Percentiles rank a stretch among this genome's conserved stretches.
These are phyloP conservation scores for Yponomeuta malinellus DNA, from an alignment of 2,888 invertebrate genomes.

Conservation along the genomic window DNA sequence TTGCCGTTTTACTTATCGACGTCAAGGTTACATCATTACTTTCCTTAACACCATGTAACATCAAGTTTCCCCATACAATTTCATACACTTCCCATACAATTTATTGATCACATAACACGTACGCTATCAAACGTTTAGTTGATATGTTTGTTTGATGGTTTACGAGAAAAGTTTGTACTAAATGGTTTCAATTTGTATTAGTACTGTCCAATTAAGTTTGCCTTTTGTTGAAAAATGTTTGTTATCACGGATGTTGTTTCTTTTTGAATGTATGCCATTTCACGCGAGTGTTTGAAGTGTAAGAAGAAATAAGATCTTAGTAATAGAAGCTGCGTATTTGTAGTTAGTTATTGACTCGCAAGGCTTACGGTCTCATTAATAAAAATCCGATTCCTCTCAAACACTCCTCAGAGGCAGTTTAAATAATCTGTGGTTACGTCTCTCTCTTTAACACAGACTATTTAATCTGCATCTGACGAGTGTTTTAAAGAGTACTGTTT, in stretches of 20 bases:
- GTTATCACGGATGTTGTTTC: constrained; percentile 35
- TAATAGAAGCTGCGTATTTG: constrained; percentile 52
- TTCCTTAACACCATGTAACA: constrained; percentile 10
- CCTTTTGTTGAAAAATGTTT: constrained; percentile 36
- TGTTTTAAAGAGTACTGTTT: too few species aligned
- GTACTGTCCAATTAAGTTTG: constrained; percentile 53
- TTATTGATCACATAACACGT: neutral
- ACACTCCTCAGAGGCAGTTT: too few species aligned
- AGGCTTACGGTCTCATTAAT: constrained; percentile 27
- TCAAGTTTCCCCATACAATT: constrained; percentile 1
- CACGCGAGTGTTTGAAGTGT: constrained; percentile 43
- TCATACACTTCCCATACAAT: constrained; percentile 5
- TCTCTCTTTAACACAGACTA: too few species aligned
- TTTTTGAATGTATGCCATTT: constrained; percentile 41
- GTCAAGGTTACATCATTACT: constrained; percentile 3
- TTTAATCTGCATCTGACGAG: too few species aligned
- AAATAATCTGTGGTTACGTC: too few species aligned
- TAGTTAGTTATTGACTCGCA: constrained; percentile 66
- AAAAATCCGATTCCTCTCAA: too few species aligned
- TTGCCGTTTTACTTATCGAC: constrained; percentile 8
- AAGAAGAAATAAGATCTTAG: constrained; percentile 57
- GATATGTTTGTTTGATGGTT: constrained; percentile 36
- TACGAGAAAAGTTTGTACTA: constrained; percentile 43
- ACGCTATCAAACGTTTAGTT: constrained; percentile 3
- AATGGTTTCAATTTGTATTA: constrained; percentile 60